Percentiles rank a stretch among this genome's conserved stretches.
Conservation (phyloP, 92 coral and sea anemone species). For the Epizoanthus scotinus region DNA sequence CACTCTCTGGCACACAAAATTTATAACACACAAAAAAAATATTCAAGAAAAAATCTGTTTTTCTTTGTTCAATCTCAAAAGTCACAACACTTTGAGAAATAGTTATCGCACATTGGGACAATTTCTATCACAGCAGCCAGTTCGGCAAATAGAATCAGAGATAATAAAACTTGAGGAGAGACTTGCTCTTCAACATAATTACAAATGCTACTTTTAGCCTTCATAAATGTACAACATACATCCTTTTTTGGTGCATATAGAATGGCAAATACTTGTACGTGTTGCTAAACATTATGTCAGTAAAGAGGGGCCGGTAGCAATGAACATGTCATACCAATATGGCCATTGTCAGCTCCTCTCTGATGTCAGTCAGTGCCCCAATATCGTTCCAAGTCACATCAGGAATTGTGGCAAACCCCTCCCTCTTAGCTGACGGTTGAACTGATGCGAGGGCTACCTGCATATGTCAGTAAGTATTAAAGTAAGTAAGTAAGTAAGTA, state of each 20-base stretch:
- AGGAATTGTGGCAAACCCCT: constrained; percentile 98
- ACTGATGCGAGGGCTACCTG: constrained; percentile 82
- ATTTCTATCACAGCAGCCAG: no score
- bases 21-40: no score
- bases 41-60: no score
- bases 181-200: no score
- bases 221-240: no score
- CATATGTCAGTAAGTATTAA: neutral
- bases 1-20: no score
- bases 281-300: neutral
- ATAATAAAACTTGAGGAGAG: no score
- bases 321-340: constrained; percentile 60
- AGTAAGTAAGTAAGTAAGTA: neutral
- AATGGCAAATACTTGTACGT: neutral
- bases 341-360: constrained; percentile 93
- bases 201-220: no score
- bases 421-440: constrained; percentile 98
- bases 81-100: no score
- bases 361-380: constrained; percentile 88
- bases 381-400: constrained; percentile 96
- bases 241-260: neutral
- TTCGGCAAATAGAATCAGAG: no score
- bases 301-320: neutral
- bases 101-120: no score
- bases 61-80: no score